Conservation (phyloP, 2,113 vertebrate genomes). For the Axis porcinus region DNA sequence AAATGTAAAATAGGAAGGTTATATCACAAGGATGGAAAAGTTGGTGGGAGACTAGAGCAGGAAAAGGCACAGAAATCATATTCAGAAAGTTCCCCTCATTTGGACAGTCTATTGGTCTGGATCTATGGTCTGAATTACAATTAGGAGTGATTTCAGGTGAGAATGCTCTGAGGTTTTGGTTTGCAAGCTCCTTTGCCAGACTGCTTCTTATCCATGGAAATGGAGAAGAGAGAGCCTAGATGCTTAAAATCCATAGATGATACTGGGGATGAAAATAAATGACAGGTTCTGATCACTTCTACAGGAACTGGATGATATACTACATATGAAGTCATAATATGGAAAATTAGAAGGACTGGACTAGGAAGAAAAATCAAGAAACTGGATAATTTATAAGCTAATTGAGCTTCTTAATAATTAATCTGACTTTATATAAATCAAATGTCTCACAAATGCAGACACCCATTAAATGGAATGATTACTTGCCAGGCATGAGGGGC, state of each 20-base stretch:
- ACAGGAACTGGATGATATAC: neutral
- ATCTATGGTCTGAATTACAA: neutral
- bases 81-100: slow-evolving; percentile 53
- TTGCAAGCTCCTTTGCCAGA: neutral
- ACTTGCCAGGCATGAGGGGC: neutral
- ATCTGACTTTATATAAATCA: slow-evolving; percentile 54
- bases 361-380: neutral
- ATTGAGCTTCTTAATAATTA: slow-evolving; percentile 50
- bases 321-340: slow-evolving; percentile 20
- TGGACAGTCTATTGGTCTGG: neutral
- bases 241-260: neutral
- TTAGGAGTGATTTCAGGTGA: neutral
- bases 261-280: neutral
- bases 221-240: neutral
- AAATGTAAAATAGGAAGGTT: slow-evolving; percentile 76
- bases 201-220: neutral
- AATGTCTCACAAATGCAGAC: neutral
- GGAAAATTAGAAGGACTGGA: neutral
- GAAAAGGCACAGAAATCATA: slow-evolving; percentile 73
- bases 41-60: slow-evolving; percentile 32
- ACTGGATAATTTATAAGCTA: slow-evolving; percentile 43
- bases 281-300: neutral
- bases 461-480: slow-evolving; percentile 25
- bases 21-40: slow-evolving; percentile 56
- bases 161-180: neutral